A percentile compares a stretch with the other conserved stretches of the same genome.
Evolutionary conservation across 2,888 invertebrate genomes (phyloP).

Genomic region (Synanthedon formicaeformis): DNA sequence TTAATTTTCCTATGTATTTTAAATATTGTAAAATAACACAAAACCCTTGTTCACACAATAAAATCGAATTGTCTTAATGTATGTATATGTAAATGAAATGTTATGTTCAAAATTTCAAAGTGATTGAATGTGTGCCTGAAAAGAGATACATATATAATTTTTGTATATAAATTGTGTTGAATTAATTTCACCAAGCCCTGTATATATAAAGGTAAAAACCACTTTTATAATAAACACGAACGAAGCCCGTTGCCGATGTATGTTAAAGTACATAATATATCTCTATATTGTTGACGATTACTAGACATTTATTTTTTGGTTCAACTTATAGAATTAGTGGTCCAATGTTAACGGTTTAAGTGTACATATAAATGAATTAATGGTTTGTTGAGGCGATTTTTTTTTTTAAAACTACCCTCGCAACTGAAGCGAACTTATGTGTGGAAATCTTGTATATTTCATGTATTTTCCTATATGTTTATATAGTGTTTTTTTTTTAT

Average conservation of each 20-base stretch:
- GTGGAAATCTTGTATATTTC: too few species aligned
- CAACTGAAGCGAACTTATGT: too few species aligned
- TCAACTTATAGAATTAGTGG: conserved; percentile 40
- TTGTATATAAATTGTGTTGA: not conserved
- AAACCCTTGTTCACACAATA: too few species aligned
- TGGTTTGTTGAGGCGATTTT: conserved; percentile 32
- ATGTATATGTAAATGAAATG: not conserved
- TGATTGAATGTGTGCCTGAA: conserved; percentile 25
- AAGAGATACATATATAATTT: conserved; percentile 5
- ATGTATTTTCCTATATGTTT: too few species aligned
- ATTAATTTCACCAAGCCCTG: not conserved
- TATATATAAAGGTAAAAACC: not conserved
- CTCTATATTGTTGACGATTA: conserved; percentile 59
- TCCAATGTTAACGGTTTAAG: conserved; percentile 50
- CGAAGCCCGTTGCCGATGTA: conserved; percentile 36
- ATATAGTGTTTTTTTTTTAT: too few species aligned
- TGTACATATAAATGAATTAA: conserved; percentile 33
- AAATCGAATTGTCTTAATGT: not conserved
- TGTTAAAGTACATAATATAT: conserved; percentile 35
- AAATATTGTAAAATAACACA: too few species aligned
- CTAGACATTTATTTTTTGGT: conserved; percentile 62
- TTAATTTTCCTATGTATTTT: too few species aligned
- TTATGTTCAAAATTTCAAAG: conserved; percentile 6
- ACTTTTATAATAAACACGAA: conserved; percentile 23
- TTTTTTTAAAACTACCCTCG: conserved; percentile 5